Percentiles rank a stretch among this genome's conserved stretches.
phyloP scores from a whole-genome alignment of 2,113 vertebrate species.

The Enhydra lutris region DNA sequence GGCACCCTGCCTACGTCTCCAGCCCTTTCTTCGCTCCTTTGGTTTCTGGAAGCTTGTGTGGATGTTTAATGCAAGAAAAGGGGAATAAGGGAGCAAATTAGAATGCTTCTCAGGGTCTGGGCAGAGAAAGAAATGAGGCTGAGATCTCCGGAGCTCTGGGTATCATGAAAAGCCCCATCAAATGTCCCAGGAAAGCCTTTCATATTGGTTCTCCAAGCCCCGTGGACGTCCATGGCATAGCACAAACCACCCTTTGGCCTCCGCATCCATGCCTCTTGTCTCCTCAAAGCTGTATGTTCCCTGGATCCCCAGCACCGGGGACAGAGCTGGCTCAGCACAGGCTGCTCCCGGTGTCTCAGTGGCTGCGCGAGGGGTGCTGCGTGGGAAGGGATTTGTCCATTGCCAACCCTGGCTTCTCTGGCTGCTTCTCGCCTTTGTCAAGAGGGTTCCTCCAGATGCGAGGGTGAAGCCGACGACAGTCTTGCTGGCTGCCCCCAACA shows the following conservation, averaged over 20 bases:
- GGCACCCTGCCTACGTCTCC: neutral
- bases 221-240: rapidly evolving
- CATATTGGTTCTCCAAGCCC: neutral
- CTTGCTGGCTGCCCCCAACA: neutral
- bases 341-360: neutral
- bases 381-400: neutral
- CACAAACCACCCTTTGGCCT: rapidly evolving
- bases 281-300: rapidly evolving
- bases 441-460: neutral
- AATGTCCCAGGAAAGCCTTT: neutral
- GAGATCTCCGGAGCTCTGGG: neutral
- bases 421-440: neutral
- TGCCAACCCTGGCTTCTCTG: rapidly evolving
- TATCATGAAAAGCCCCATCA: neutral
- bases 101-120: neutral
- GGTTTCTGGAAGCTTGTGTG: neutral
- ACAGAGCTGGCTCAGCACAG: too few species aligned
- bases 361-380: too few species aligned
- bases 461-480: neutral
- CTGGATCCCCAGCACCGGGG: neutral
- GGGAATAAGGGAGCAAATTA: neutral
- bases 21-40: neutral
- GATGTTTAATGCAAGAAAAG: neutral
- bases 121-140: neutral
- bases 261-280: rapidly evolving